These are phyloP conservation scores for Mylabris sibirica DNA, from an alignment of 2,888 invertebrate genomes.

Conservation along the genomic window DNA sequence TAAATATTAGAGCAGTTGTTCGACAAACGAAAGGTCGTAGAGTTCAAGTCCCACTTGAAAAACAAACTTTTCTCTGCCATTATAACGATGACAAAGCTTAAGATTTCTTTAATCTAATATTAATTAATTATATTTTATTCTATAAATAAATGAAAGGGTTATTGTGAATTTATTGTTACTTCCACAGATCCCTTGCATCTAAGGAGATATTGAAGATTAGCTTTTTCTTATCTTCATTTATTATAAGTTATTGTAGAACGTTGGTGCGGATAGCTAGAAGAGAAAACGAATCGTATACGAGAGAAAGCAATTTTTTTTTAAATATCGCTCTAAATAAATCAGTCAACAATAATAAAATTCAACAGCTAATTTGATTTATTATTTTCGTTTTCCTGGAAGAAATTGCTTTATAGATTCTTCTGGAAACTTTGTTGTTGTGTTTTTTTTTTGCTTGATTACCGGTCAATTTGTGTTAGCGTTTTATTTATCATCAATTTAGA, in stretches of 20 bases:
- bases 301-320: constrained; percentile 6
- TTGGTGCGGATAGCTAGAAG: too few species aligned
- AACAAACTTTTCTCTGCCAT: too few species aligned
- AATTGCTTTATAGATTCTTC: background rate
- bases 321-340: constrained; percentile 35
- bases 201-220: background rate
- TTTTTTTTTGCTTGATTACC: background rate
- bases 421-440: background rate
- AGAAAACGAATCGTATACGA: background rate
- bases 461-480: background rate
- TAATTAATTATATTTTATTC: too few species aligned
- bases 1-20: too few species aligned
- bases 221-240: background rate
- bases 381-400: constrained; percentile 14
- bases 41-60: too few species aligned
- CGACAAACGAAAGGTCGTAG: too few species aligned
- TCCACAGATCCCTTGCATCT: too few species aligned
- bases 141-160: too few species aligned
- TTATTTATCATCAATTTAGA: background rate
- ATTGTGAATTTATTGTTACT: too few species aligned
- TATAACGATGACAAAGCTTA: too few species aligned
- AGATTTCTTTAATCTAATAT: too few species aligned
- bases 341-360: constrained; percentile 43
- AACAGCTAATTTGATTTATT: constrained; percentile 36
- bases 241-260: background rate